These are phyloP conservation scores for Mastomys natalensis DNA, from an alignment of 2,113 vertebrate species.

Conservation along the genomic window DNA sequence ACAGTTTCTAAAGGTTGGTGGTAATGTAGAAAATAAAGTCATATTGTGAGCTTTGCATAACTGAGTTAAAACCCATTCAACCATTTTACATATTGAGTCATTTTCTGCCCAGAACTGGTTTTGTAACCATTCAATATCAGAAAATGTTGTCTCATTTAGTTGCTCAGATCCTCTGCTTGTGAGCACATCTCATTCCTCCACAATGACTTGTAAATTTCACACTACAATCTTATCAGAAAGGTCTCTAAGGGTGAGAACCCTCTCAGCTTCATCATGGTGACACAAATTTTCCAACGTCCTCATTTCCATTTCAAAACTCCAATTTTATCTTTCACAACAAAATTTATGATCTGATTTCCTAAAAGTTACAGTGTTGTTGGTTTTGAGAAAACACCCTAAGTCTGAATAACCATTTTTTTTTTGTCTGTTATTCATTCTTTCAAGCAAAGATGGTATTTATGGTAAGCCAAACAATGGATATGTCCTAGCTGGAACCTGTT, in stretches of 20 bases:
- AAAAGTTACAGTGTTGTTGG: constrained; percentile 28
- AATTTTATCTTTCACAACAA: constrained; percentile 54
- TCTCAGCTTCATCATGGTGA: neutral
- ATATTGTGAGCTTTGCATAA: neutral
- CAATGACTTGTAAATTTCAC: neutral
- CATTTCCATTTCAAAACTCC: neutral
- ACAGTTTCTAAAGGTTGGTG: constrained; percentile 18
- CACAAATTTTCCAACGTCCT: neutral
- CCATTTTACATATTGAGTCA: neutral
- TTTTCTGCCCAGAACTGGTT: neutral
- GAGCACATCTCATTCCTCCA: constrained; percentile 14
- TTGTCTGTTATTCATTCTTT: constrained; percentile 52
- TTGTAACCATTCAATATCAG: neutral
- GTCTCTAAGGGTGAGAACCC: neutral
- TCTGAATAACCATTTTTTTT: neutral
- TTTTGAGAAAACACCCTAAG: constrained; percentile 32
- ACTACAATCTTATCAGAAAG: neutral
- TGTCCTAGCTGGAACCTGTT: neutral
- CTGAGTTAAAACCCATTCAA: neutral
- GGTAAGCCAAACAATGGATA: neutral
- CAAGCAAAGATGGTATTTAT: constrained; percentile 11
- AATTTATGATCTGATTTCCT: constrained; percentile 26
- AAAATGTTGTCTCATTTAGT: constrained; percentile 22
- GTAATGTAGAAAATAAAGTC: neutral
- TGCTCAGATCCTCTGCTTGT: neutral